Evolutionary conservation across 2,888 invertebrate genomes (phyloP).

Genomic region (Mesorhabditis sp.): DNA sequence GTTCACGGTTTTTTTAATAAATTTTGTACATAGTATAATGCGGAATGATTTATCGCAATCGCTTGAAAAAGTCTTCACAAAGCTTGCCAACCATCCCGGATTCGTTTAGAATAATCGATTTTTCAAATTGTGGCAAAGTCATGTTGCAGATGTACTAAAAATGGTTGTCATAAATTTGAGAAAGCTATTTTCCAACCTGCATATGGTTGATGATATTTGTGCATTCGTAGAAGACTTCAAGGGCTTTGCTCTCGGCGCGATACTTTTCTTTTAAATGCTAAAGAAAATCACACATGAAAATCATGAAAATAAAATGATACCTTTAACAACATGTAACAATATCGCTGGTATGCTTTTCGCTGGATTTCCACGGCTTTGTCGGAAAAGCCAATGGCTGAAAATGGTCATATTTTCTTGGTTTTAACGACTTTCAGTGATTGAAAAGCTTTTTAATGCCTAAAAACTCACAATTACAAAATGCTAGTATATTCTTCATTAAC

Average conservation of each 20-base stretch:
- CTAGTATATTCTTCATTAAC: not conserved
- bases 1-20: not conserved
- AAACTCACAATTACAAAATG: not conserved
- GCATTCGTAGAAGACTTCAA: not conserved
- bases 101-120: not conserved
- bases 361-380: not conserved
- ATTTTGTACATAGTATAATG: not conserved
- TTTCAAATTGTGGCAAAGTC: not conserved
- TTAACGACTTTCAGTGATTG: not conserved
- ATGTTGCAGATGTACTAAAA: not conserved
- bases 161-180: not conserved
- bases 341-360: not conserved
- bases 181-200: not conserved
- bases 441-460: too few species aligned
- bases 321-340: constrained; percentile 3
- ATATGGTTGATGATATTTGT: not conserved
- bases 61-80: not conserved
- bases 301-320: not conserved
- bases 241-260: not conserved
- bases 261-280: not conserved
- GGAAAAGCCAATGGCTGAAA: not conserved
- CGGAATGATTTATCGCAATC: not conserved
- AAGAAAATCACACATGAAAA: not conserved
- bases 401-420: not conserved
- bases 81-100: not conserved